Evolutionary conservation across 2,888 invertebrate genomes (phyloP).

Genomic region (Drosophila recens): DNA sequence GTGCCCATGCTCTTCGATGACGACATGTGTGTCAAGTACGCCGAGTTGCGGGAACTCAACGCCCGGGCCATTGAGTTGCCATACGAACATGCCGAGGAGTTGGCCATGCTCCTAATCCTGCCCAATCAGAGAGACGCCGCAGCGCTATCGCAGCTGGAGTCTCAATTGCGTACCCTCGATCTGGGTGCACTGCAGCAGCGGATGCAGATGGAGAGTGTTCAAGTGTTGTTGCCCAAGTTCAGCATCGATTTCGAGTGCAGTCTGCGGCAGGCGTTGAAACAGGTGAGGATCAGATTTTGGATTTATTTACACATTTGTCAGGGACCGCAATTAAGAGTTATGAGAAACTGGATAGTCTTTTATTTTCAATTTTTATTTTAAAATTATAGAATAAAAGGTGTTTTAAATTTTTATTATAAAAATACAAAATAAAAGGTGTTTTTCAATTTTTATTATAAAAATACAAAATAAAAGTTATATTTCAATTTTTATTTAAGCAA

Average conservation of each 20-base stretch:
- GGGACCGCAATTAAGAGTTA: too few relatives aligned
- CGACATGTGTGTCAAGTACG: conserved; percentile 86
- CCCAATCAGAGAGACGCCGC: conserved; percentile 88
- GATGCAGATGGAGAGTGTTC: conserved; percentile 87
- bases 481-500: too few relatives aligned
- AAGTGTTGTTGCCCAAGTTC: conserved; percentile 91
- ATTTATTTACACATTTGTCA: too few relatives aligned
- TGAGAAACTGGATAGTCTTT: too few relatives aligned
- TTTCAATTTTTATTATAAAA: too few relatives aligned
- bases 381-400: too few relatives aligned
- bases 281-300: conserved; percentile 59
- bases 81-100: conserved; percentile 87
- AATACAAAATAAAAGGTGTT: too few relatives aligned
- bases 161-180: conserved; percentile 87
- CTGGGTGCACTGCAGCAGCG: conserved; percentile 86
- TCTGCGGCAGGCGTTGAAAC: conserved; percentile 85
- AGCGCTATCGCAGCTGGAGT: conserved; percentile 88
- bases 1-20: conserved; percentile 87
- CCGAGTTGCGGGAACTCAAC: conserved; percentile 85
- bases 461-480: too few relatives aligned
- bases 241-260: conserved; percentile 91
- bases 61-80: conserved; percentile 90
- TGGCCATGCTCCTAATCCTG: conserved; percentile 91
- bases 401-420: too few relatives aligned
- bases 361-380: too few relatives aligned